Conservation (phyloP, 1,140 invertebrate genomes). For the Orchesella cincta region DNA sequence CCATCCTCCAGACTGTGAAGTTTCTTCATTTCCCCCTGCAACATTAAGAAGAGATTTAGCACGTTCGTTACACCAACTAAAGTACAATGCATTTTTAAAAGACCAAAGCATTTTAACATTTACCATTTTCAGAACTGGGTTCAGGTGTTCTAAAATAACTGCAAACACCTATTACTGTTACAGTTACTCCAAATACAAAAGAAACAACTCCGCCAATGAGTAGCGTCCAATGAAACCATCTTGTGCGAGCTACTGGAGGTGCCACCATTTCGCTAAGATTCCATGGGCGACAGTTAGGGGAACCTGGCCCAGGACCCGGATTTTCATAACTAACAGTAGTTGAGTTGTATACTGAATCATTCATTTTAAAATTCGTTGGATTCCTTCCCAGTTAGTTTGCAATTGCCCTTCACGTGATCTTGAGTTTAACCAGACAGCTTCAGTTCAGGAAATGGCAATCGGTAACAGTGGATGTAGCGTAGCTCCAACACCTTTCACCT, state of each 20-base stretch:
- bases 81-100: neutral
- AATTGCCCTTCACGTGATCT: too few species aligned
- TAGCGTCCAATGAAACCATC: slow-evolving; percentile 33
- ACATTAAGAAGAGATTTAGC: neutral
- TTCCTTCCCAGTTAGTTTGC: too few species aligned
- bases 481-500: too few species aligned
- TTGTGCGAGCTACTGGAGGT: slow-evolving; percentile 24
- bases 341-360: slow-evolving; percentile 41
- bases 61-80: neutral
- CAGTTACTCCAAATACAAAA: slow-evolving; percentile 31
- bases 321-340: slow-evolving; percentile 40
- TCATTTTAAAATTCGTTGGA: too few species aligned
- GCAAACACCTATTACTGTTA: slow-evolving; percentile 37
- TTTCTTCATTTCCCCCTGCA: neutral
- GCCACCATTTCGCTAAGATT: slow-evolving; percentile 41
- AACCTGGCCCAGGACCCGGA: neutral
- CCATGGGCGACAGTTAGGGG: slow-evolving; percentile 32
- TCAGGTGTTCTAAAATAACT: slow-evolving; percentile 3
- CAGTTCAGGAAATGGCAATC: too few species aligned
- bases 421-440: too few species aligned
- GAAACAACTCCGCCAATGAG: slow-evolving; percentile 31
- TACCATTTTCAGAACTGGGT: neutral
- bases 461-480: too few species aligned
- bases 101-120: neutral
- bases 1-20: neutral